Conservation (phyloP, 2,797 vertebrate species). For the Crenuchus spilurus region DNA sequence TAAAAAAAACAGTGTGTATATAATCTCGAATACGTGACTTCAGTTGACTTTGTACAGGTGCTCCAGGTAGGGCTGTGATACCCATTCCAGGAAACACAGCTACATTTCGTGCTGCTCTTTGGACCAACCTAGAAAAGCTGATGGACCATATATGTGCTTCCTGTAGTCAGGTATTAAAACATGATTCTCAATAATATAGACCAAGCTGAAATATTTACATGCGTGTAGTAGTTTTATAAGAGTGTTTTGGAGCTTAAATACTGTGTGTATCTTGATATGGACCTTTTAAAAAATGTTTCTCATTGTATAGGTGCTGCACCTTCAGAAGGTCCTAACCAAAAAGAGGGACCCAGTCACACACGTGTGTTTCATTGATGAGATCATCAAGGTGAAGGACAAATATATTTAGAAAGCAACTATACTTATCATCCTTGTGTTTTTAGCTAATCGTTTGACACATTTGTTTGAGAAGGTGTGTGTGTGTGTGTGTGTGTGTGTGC, state of each 20-base stretch:
- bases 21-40: not conserved
- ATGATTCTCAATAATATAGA: no score
- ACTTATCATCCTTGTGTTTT: no score
- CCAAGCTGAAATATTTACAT: no score
- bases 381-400: conserved; percentile 85
- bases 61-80: conserved; percentile 90
- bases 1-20: no score
- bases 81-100: conserved; percentile 92
- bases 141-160: conserved; percentile 96
- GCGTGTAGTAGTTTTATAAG: no score
- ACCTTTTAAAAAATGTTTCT: no score
- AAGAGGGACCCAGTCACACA: conserved; percentile 97
- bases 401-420: no score
- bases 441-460: no score
- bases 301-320: conserved; percentile 88
- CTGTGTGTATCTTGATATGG: no score
- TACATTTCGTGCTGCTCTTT: conserved; percentile 94
- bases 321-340: conserved; percentile 93
- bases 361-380: conserved; percentile 95
- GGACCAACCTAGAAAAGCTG: conserved; percentile 97
- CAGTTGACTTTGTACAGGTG: conserved; percentile 76
- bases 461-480: no score
- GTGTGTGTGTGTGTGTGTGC: no score
- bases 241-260: no score
- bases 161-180: conserved; percentile 77